Evolutionary conservation across 2,113 vertebrate genomes (phyloP).

Genomic region (Sinosuthora webbiana): DNA sequence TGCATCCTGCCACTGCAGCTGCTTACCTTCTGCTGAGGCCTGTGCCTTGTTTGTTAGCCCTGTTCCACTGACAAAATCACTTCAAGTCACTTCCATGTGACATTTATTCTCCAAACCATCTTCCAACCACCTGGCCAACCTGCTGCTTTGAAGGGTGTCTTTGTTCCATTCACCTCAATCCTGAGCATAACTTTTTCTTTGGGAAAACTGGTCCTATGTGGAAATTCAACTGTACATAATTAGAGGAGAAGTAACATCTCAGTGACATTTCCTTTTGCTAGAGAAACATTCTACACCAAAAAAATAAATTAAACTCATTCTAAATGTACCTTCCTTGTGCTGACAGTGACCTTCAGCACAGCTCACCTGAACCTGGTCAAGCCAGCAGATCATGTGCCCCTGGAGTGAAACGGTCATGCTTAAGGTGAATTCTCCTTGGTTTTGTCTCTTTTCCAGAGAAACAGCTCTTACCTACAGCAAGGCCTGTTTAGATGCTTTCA

Average conservation of each 20-base stretch:
- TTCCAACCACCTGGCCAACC: background rate
- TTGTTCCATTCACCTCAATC: background rate
- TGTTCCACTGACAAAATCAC: background rate
- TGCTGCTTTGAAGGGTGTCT: background rate
- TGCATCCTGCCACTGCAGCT: background rate
- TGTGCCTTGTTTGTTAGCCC: background rate
- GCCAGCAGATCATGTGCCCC: accelerated
- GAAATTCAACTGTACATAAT: background rate
- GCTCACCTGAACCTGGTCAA: background rate
- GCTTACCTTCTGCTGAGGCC: background rate
- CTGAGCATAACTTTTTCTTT: background rate
- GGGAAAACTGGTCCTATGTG: background rate
- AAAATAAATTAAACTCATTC: background rate
- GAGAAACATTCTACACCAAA: background rate
- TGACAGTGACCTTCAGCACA: background rate
- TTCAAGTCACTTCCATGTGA: background rate
- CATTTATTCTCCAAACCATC: background rate
- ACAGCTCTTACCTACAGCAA: background rate
- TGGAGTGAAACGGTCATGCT: background rate
- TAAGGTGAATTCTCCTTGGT: background rate
- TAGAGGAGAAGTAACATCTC: background rate
- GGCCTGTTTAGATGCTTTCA: background rate
- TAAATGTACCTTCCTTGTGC: background rate
- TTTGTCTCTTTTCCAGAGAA: background rate
- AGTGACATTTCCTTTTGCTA: background rate